phyloP scores from a whole-genome alignment of 2,888 invertebrate genomes.

The Tipula confusa region DNA sequence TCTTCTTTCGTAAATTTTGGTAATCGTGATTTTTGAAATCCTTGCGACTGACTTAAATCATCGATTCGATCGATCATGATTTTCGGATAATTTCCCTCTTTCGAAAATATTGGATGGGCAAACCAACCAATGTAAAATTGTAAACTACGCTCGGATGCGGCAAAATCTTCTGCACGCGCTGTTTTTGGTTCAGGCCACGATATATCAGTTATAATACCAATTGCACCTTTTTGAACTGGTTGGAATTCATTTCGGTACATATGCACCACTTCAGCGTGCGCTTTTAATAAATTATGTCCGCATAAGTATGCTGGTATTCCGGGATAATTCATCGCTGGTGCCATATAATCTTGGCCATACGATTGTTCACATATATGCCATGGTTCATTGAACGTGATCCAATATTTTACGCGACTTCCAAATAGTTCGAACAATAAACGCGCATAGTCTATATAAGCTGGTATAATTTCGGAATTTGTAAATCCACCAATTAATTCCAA shows the following conservation, averaged over 20 bases:
- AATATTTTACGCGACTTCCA: conserved; percentile 60
- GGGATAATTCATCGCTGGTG: conserved; percentile 57
- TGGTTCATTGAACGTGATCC: conserved; percentile 78
- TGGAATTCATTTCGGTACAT: conserved; percentile 60
- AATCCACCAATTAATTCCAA: conserved; percentile 65
- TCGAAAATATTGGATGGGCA: conserved; percentile 61
- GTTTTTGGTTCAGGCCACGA: conserved; percentile 59
- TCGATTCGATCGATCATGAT: conserved; percentile 59
- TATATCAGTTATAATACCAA: conserved; percentile 59
- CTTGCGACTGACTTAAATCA: conserved; percentile 56
- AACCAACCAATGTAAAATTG: conserved; percentile 64
- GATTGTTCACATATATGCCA: conserved; percentile 50
- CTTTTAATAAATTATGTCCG: conserved; percentile 66
- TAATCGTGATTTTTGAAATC: conserved; percentile 57
- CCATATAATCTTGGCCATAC: conserved; percentile 56
- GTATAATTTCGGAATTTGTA: conserved; percentile 61
- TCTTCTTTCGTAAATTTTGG: conserved; percentile 60
- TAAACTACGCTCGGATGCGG: conserved; percentile 59
- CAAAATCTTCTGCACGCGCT: conserved; percentile 53
- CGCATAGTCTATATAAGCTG: conserved; percentile 62
- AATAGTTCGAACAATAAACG: conserved; percentile 58
- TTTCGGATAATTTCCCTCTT: conserved; percentile 61
- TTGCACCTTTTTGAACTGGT: conserved; percentile 55
- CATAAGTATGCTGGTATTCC: conserved; percentile 64
- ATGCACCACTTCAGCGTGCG: conserved; percentile 67